Evolutionary conservation across 2,113 vertebrate genomes (phyloP).

Genomic region (Neotoma lepida): DNA sequence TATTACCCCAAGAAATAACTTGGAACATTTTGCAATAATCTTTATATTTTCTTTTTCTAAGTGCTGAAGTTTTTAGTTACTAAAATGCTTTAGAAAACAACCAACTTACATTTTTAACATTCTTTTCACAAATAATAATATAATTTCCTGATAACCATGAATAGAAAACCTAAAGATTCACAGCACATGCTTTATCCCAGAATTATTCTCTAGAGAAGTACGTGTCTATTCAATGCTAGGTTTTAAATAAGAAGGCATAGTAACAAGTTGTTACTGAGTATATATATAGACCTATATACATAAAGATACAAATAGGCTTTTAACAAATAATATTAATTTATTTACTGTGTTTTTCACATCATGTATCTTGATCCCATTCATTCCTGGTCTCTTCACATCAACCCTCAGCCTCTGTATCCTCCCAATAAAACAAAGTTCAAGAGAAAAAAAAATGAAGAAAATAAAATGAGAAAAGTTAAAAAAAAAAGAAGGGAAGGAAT

Average conservation of each 20-base stretch:
- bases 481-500: too few species aligned
- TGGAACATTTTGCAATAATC: constrained; percentile 24
- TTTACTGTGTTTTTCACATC: background rate
- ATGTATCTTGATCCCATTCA: background rate
- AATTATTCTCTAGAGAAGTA: constrained; percentile 24
- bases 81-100: constrained; percentile 54
- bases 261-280: background rate
- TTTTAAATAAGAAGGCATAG: constrained; percentile 21
- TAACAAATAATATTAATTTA: background rate
- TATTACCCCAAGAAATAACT: constrained; percentile 39
- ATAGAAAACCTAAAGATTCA: background rate
- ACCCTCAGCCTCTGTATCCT: background rate
- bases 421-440: background rate
- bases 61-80: constrained; percentile 27
- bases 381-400: background rate
- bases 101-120: constrained; percentile 18
- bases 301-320: background rate
- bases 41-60: constrained; percentile 43
- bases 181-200: background rate
- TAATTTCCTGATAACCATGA: constrained; percentile 1
- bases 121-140: constrained; percentile 12
- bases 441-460: background rate
- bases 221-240: background rate
- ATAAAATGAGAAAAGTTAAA: background rate
- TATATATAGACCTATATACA: background rate